These are phyloP conservation scores for Coptodon rendalli DNA, from an alignment of 2,113 vertebrate genomes.

Conservation along the genomic window DNA sequence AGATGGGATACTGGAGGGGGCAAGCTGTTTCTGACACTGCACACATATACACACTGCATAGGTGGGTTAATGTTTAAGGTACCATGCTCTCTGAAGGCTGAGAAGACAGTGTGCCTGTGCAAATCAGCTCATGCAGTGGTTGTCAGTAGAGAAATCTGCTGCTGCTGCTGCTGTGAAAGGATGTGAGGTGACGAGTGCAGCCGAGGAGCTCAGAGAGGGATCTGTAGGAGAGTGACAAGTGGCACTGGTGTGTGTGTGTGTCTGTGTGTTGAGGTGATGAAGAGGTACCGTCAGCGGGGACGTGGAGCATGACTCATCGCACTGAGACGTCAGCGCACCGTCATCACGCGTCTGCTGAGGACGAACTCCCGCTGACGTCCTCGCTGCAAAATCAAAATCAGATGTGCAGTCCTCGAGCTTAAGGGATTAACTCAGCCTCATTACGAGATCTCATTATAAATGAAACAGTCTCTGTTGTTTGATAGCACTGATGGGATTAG, in stretches of 20 bases:
- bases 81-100: neutral
- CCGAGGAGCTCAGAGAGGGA: neutral
- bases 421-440: conserved; percentile 13
- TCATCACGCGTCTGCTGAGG: conserved; percentile 54
- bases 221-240: conserved; percentile 14
- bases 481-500: conserved; percentile 12
- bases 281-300: conserved; percentile 5
- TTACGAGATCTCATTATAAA: conserved; percentile 13
- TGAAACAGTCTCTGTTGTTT: conserved; percentile 5
- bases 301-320: conserved; percentile 58
- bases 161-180: neutral
- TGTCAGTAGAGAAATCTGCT: neutral
- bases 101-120: neutral
- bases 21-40: neutral
- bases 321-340: conserved; percentile 60
- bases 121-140: neutral
- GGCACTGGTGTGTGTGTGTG: neutral
- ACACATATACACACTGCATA: neutral
- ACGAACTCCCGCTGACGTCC: conserved; percentile 9
- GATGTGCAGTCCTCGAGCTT: conserved; percentile 6
- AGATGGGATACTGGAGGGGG: conserved; percentile 10
- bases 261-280: neutral
- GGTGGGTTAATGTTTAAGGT: neutral
- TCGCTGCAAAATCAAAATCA: conserved; percentile 19
- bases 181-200: neutral